Percentiles rank a stretch among this genome's conserved stretches.
These are phyloP conservation scores for Syrphus vitripennis DNA, from an alignment of 2,888 invertebrate species.

Conservation along the genomic window DNA sequence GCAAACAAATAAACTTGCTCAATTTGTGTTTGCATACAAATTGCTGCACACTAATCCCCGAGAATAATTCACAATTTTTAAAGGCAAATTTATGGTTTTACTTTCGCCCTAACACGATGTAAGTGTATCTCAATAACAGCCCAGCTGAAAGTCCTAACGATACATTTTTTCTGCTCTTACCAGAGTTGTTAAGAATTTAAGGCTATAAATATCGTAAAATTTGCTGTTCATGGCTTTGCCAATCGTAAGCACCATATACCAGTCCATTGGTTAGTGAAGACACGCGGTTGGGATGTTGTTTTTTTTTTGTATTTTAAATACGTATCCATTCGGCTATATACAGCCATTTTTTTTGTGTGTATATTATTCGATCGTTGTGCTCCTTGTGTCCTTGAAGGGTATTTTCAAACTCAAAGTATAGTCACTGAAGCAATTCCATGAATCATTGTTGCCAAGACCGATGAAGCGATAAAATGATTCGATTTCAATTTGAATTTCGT, in stretches of 20 bases:
- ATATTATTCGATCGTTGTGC: slow-evolving; percentile 12
- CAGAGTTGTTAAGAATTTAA: slow-evolving; percentile 26
- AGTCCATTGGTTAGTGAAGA: slow-evolving; percentile 42
- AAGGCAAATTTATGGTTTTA: slow-evolving; percentile 44
- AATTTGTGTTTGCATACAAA: slow-evolving; percentile 27
- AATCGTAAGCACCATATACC: slow-evolving; percentile 22
- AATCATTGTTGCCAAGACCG: slow-evolving; percentile 60
- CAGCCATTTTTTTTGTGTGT: slow-evolving; percentile 12
- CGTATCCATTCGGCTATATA: background rate
- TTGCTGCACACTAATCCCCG: slow-evolving; percentile 16
- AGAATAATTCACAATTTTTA: slow-evolving; percentile 40
- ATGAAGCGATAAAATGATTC: slow-evolving; percentile 68
- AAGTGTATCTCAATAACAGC: slow-evolving; percentile 49
- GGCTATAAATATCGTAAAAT: slow-evolving; percentile 46
- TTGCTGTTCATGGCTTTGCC: slow-evolving; percentile 44
- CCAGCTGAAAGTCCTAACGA: slow-evolving; percentile 33
- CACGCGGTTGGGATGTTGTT: slow-evolving; percentile 22
- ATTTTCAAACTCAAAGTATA: slow-evolving; percentile 13
- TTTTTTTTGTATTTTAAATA: slow-evolving; percentile 13
- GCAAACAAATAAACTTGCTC: slow-evolving; percentile 14
- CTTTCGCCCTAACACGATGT: background rate
- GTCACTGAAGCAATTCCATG: slow-evolving; percentile 50
- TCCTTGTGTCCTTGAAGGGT: slow-evolving; percentile 29
- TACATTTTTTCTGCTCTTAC: background rate
- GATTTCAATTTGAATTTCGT: slow-evolving; percentile 63